Evolutionary conservation across 2,888 invertebrate genomes (phyloP).

Genomic region (Timandra comae): DNA sequence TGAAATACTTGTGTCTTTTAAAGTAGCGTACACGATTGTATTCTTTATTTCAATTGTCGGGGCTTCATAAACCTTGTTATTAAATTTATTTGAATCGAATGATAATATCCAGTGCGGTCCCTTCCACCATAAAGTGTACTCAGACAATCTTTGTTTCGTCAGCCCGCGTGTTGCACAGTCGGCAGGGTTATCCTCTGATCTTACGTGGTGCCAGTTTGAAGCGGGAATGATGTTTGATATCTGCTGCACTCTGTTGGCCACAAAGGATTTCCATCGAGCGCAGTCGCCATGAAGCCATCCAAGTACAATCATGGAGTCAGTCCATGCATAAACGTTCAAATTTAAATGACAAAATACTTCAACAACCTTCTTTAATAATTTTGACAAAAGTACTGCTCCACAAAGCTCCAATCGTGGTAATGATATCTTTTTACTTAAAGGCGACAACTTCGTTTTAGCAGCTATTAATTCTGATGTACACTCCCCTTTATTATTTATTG

Average conservation of each 20-base stretch:
- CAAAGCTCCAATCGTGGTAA: conserved; percentile 6
- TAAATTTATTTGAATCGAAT: not conserved
- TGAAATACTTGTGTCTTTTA: not conserved
- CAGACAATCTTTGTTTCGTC: conserved; percentile 2
- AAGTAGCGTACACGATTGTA: not conserved
- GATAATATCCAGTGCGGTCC: conserved; percentile 8
- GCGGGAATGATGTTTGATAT: conserved; percentile 7
- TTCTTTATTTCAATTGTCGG: not conserved
- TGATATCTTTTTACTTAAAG: conserved; percentile 2
- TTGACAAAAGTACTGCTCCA: conserved; percentile 2
- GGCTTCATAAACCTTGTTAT: not conserved
- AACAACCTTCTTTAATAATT: conserved; percentile 3
- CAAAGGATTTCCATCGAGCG: conserved; percentile 10
- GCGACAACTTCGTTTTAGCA: conserved; percentile 9
- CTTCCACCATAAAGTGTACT: conserved; percentile 17
- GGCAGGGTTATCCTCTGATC: conserved; percentile 7
- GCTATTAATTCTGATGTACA: not conserved
- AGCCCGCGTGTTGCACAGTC: conserved; percentile 17
- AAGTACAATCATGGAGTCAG: conserved; percentile 5
- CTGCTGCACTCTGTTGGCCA: conserved; percentile 8
- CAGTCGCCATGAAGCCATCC: conserved; percentile 9
- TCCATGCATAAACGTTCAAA: conserved; percentile 1
- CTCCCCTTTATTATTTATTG: not conserved
- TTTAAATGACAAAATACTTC: not conserved
- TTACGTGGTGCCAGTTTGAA: conserved; percentile 8